Conservation (phyloP, 1,140 invertebrate species). For the Melitaea cinxia region DNA sequence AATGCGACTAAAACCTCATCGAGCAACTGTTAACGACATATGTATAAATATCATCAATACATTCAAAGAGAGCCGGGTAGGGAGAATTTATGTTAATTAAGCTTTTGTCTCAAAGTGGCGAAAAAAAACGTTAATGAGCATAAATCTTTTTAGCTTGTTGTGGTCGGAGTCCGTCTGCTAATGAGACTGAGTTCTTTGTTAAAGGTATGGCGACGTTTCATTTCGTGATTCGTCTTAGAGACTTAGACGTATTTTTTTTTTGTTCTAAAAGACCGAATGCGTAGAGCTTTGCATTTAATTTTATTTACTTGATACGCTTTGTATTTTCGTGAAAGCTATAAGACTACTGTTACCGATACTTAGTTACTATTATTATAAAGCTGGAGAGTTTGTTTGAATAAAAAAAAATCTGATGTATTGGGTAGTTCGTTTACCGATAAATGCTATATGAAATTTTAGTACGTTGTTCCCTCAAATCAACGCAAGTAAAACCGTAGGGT, state of each 20-base stretch:
- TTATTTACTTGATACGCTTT: no score
- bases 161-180: constrained; percentile 13
- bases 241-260: neutral
- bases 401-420: no score
- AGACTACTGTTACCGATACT: no score
- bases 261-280: neutral
- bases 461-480: no score
- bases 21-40: neutral
- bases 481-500: no score
- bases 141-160: constrained; percentile 21
- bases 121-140: constrained; percentile 19
- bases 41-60: neutral
- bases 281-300: no score
- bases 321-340: no score
- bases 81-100: constrained; percentile 16
- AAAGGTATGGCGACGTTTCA: neutral
- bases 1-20: no score
- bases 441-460: no score
- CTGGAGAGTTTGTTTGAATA: no score
- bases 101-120: constrained; percentile 16
- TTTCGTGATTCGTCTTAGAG: neutral
- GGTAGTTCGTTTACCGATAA: no score
- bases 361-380: no score
- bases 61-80: constrained; percentile 4
- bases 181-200: constrained; percentile 9